Conservation (phyloP, 1,140 invertebrate species). For the Myzus persicae region DNA sequence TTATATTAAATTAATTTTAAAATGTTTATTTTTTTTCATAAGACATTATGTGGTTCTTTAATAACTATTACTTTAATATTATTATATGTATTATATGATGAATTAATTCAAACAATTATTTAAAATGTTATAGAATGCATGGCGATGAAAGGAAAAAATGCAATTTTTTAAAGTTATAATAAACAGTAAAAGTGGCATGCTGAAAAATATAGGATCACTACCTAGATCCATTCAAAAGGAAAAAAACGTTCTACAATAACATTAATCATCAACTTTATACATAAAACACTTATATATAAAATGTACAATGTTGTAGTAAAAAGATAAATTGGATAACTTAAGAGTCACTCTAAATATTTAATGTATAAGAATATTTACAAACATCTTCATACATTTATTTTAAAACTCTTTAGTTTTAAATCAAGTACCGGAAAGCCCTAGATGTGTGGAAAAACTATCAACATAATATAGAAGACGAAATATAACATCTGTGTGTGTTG, state of each 20-base stretch:
- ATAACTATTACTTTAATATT: background rate
- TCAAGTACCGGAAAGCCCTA: background rate
- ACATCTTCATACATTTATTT: background rate
- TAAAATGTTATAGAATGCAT: background rate
- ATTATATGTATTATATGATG: background rate
- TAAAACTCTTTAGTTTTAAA: background rate
- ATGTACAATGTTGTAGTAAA: background rate
- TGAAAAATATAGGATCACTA: background rate
- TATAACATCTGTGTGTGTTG: background rate
- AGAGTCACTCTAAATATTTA: background rate
- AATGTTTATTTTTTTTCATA: background rate
- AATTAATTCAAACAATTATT: background rate
- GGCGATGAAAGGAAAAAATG: background rate
- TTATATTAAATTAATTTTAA: background rate
- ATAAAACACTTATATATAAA: background rate
- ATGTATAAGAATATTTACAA: background rate
- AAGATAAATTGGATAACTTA: slow-evolving; percentile 16
- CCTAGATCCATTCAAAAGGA: background rate
- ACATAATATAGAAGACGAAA: background rate
- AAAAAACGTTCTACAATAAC: background rate
- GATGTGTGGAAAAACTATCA: background rate
- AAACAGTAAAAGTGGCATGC: background rate
- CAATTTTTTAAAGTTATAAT: background rate
- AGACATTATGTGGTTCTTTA: background rate
- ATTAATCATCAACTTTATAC: background rate